Evolutionary conservation across 2,113 vertebrate genomes (phyloP), one percentile per base, ranked within the genome.

Genomic region (Nothocercus nigrocapillus): DNA sequence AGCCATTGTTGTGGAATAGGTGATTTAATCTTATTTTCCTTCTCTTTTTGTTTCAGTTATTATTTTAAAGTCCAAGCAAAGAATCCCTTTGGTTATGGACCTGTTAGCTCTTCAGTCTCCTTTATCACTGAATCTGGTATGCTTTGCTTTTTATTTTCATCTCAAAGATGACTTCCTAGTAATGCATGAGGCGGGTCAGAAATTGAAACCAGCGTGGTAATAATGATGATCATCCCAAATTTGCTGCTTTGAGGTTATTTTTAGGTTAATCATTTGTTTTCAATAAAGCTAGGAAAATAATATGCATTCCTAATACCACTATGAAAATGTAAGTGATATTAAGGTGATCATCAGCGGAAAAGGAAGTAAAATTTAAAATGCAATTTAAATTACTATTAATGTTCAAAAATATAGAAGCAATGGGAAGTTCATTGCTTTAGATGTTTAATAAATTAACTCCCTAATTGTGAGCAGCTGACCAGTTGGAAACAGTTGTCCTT

Each of bases 61-160:
- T 99, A 99, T 96, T 99, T 99, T 97, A 99, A 98, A 98, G 99
- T 99, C 69, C 99, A 99, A 97, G 99, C 99, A 73, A 99, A 98
- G 96, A 99, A 99, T 95, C 97, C 99, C 51, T 98, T 99, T 77
- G 99, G 99, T 89, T 98, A 99, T 64, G 99, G 99, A 68, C 99
- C 99, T 18, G 25, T 99, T 93, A 99, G 99, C 69, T 98, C 99
- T 36, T 99, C 98, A 0, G 98, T 99, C 73, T 98, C 98, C 28
- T 99, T 99, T 94, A 97, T 99, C 75, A 99, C 99, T 45, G 99
- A 99, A 97, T 99, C 99, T 98, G 99, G 99, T 99, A 98, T 1
- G 76, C 10, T 8, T 32, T 94, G 47, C 56, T 66, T 94, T 94
- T 67, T 84, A 68, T 83, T 90, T 93, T 66, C 30, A 49, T 89